Conservation (phyloP, 1,140 invertebrate species). For the Uloborus diversus region DNA sequence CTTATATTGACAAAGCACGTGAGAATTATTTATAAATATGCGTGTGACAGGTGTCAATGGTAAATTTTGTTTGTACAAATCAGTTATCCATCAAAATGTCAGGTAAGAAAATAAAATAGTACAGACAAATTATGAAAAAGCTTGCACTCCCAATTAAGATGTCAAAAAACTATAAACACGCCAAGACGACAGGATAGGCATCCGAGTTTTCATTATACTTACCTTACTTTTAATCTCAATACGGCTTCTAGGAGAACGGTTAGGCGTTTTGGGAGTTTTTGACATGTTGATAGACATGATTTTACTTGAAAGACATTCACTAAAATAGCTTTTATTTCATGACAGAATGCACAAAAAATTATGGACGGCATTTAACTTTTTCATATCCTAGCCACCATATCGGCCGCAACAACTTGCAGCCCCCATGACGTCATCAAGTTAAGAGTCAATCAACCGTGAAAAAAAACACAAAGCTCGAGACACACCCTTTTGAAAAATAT, state of each 20-base stretch:
- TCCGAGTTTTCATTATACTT: neutral
- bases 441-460: constrained; percentile 41
- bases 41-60: constrained; percentile 4
- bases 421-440: constrained; percentile 49
- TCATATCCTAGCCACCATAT: constrained; percentile 14
- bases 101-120: neutral
- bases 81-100: neutral
- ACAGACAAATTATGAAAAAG: neutral
- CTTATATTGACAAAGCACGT: neutral
- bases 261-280: constrained; percentile 18
- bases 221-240: constrained; percentile 46
- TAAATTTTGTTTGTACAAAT: too few relatives aligned
- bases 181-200: neutral
- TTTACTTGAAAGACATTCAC: neutral
- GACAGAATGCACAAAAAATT: neutral
- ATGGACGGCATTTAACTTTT: neutral
- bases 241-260: constrained; percentile 1
- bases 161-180: neutral
- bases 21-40: neutral
- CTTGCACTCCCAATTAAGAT: neutral
- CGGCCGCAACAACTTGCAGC: constrained; percentile 37
- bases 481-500: too few relatives aligned
- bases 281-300: neutral
- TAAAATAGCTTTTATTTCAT: neutral
- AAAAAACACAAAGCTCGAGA: too few relatives aligned